Percentiles rank a stretch among this genome's conserved stretches.
Conservation (phyloP, 2,888 invertebrate genomes). For the Hetaerina titia region DNA sequence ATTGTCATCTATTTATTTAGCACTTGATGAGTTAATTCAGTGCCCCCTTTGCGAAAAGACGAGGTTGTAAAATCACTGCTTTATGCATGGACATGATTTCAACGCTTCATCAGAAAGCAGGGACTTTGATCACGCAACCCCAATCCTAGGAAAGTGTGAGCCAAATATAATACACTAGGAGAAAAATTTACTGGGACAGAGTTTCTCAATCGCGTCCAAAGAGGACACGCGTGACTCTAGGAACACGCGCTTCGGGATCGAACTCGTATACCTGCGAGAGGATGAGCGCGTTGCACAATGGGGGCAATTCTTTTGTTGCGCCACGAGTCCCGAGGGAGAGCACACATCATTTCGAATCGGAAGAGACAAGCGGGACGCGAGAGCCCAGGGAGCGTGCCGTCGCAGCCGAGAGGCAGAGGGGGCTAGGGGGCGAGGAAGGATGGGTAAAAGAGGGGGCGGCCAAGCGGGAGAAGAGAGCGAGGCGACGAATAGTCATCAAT, state of each 20-base stretch:
- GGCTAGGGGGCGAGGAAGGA: not conserved
- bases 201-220: not conserved
- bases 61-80: no score
- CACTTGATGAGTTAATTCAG: no score
- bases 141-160: not conserved
- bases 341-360: slow-evolving; percentile 5
- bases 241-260: not conserved
- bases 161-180: not conserved
- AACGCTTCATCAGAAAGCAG: no score
- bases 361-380: not conserved
- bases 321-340: not conserved
- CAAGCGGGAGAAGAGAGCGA: not conserved
- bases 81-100: no score
- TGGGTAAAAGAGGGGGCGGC: not conserved
- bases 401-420: not conserved
- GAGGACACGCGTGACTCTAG: slow-evolving; percentile 2
- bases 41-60: no score
- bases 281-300: slow-evolving; percentile 24
- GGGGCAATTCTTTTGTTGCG: slow-evolving; percentile 16
- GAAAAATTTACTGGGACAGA: not conserved
- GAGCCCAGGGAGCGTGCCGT: not conserved
- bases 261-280: not conserved
- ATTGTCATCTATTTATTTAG: not conserved
- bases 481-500: not conserved
- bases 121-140: no score